Evolutionary conservation across 2,113 vertebrate genomes (phyloP).

Genomic region (rabbit (Oryctolagus cuniculus)): mOryCun1.1 NC_091448.1:4619001-4619500

Average conservation of each 20-base stretch:
- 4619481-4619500: not conserved
- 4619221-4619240: too few species aligned
- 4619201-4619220: not conserved
- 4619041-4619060: not conserved
- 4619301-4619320: too few species aligned
- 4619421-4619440: not conserved
- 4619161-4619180: not conserved
- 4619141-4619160: not conserved
- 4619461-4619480: not conserved
- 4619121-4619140: not conserved
- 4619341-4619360: too few species aligned
- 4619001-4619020: not conserved
- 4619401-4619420: not conserved
- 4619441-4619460: not conserved
- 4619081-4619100: not conserved
- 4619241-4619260: too few species aligned
- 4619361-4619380: too few species aligned
- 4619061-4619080: not conserved
- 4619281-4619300: too few species aligned
- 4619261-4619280: not conserved
- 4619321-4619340: too few species aligned
- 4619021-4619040: not conserved
- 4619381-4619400: too few species aligned
- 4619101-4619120: not conserved
- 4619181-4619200: not conserved